A percentile compares a stretch with the other conserved stretches of the same genome.
Conservation (phyloP, 2,888 invertebrate species). For the Noctua pronuba region DNA sequence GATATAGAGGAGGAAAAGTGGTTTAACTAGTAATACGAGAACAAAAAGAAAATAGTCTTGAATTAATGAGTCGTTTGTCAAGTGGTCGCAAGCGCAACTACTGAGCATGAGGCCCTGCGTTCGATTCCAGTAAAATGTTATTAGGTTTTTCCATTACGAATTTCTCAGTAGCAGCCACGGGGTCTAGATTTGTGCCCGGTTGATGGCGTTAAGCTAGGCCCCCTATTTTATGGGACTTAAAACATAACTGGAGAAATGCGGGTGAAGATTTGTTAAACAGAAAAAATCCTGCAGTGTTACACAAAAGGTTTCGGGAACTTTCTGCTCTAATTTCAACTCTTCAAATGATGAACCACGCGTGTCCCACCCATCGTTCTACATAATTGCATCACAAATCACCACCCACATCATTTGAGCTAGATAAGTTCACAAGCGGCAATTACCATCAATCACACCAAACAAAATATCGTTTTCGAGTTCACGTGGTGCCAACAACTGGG, state of each 20-base stretch:
- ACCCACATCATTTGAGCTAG: constrained; percentile 25
- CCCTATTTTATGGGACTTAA: neutral
- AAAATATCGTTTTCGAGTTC: constrained; percentile 56
- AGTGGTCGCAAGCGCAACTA: neutral
- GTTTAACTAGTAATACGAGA: neutral
- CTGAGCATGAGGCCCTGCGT: neutral
- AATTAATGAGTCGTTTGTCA: neutral
- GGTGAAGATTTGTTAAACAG: neutral
- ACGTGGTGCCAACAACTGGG: constrained; percentile 50
- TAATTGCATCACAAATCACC: constrained; percentile 27
- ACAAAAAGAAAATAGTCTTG: neutral
- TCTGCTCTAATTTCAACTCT: neutral
- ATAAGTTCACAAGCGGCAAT: constrained; percentile 31
- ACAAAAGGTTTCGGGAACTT: neutral
- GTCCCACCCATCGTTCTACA: neutral
- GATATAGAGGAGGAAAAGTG: neutral
- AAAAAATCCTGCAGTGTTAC: neutral
- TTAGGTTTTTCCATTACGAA: neutral
- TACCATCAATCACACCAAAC: constrained; percentile 43
- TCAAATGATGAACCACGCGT: neutral
- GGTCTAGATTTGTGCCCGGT: neutral
- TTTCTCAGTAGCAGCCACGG: neutral
- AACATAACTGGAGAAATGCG: neutral
- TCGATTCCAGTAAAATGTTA: neutral
- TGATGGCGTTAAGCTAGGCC: neutral